Evolutionary conservation across 1,140 invertebrate species (phyloP), one percentile per base, ranked within the genome.

Genomic region (Magallana angulata): DNA sequence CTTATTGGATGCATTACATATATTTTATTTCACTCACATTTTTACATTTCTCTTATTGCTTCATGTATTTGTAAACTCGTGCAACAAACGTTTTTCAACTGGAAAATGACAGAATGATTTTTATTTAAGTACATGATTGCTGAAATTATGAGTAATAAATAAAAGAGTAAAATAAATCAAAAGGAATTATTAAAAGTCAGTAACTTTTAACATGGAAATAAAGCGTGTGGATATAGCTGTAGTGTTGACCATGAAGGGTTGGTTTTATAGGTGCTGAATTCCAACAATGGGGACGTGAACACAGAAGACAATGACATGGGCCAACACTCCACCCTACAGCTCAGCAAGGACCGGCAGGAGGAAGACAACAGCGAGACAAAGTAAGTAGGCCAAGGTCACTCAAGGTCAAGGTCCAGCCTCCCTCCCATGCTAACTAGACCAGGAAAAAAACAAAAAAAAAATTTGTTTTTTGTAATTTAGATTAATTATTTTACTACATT

Each of bases 291-390:
- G 91, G 98, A 99, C 96, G 95, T 99, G 92, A 98, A 97, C 84
- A 97, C 97, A 91, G 98, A 99, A 95, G 98, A 99, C 56, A 98
- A 84, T 30, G 82, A 76, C 9, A 97, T 87, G 80, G 98, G 98
- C 91, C 98, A 98, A 84, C 98, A 99, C 95, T 99, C 98, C 93
- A 99, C 99, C 95, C 98, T 98, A 91, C 98, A 98, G 88, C 99
- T 99, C 94, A 98, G 98, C 88, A 97, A 97, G 94, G 90, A 91
- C 57, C 91, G 91, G 80, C 89, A 90, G 60, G 98, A 99, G 96
- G 98, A 99, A 94, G 97, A 98, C 82, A 94, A 95, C 57, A 95
- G 95, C 88, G 95, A 96, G 92, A 96, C 95, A 88, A 96, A 96
- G 95, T 96, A 94, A 91, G 95, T 94, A 85, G 68, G 68, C 36